phyloP scores from a whole-genome alignment of 1,140 invertebrate genomes.

The Formica exsecta region DNA sequence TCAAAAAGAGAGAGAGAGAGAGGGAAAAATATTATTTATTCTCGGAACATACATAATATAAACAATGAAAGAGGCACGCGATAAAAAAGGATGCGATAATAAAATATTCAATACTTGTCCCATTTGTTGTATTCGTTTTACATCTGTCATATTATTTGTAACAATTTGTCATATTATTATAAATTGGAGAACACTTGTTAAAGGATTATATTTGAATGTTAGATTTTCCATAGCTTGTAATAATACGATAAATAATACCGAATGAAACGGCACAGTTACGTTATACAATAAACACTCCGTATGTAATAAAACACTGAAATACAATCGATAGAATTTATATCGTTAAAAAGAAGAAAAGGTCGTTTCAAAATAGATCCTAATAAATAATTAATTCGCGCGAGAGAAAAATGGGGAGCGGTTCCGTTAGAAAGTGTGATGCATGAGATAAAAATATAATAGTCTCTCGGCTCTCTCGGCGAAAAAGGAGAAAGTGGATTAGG shows the following conservation, averaged over 20 bases:
- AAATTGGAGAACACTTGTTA: conserved; percentile 51
- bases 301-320: conserved; percentile 46
- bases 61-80: neutral
- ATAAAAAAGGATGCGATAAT: conserved; percentile 29
- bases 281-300: conserved; percentile 37
- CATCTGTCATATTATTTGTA: conserved; percentile 34
- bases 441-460: conserved; percentile 54
- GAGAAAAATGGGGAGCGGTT: conserved; percentile 31
- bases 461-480: conserved; percentile 22
- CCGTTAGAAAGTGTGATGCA: conserved; percentile 59
- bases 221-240: conserved; percentile 49
- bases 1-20: conserved; percentile 7
- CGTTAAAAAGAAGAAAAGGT: conserved; percentile 19
- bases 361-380: conserved; percentile 32
- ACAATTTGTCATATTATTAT: conserved; percentile 51
- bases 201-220: conserved; percentile 52
- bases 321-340: conserved; percentile 36
- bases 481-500: conserved; percentile 60
- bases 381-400: conserved; percentile 44
- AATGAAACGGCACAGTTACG: conserved; percentile 17
- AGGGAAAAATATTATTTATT: neutral
- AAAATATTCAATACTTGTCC: conserved; percentile 36
- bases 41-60: neutral
- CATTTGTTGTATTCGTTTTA: conserved; percentile 3
- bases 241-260: conserved; percentile 53